These are phyloP conservation scores for Aythya baeri DNA, from an alignment of 2,113 vertebrate genomes.

Conservation along the genomic window DNA sequence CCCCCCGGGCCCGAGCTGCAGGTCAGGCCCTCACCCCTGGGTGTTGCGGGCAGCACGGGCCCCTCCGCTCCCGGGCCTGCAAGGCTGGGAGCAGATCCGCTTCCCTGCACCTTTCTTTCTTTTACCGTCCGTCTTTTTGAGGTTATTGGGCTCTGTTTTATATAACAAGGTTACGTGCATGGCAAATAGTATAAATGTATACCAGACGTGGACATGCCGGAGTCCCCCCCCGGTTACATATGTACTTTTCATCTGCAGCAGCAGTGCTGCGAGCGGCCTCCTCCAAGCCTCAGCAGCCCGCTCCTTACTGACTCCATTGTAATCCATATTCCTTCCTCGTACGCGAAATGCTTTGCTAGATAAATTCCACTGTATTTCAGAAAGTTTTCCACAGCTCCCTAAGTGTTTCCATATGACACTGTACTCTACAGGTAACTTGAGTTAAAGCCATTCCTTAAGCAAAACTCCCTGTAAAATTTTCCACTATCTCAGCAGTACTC, in stretches of 20 bases:
- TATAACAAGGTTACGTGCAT: slow-evolving; percentile 66
- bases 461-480: slow-evolving; percentile 75
- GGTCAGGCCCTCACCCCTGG: background rate
- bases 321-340: slow-evolving; percentile 69
- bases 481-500: slow-evolving; percentile 78
- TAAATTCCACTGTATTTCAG: slow-evolving; percentile 78
- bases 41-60: background rate
- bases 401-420: slow-evolving; percentile 80
- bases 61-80: background rate
- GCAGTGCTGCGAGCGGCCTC: background rate
- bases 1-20: background rate
- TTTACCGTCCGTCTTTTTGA: slow-evolving; percentile 25
- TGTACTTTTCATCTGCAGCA: slow-evolving; percentile 63
- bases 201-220: slow-evolving; percentile 49
- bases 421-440: slow-evolving; percentile 80
- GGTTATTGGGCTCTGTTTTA: slow-evolving; percentile 58
- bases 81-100: slow-evolving; percentile 41
- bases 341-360: slow-evolving; percentile 56
- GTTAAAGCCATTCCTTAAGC: slow-evolving; percentile 77
- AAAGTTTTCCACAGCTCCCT: slow-evolving; percentile 81
- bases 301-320: slow-evolving; percentile 62
- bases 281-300: slow-evolving; percentile 22
- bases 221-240: slow-evolving; percentile 51
- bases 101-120: slow-evolving; percentile 51
- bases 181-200: slow-evolving; percentile 64